Conservation (phyloP, 2,888 invertebrate genomes). For the Limnephilus auricula region DNA sequence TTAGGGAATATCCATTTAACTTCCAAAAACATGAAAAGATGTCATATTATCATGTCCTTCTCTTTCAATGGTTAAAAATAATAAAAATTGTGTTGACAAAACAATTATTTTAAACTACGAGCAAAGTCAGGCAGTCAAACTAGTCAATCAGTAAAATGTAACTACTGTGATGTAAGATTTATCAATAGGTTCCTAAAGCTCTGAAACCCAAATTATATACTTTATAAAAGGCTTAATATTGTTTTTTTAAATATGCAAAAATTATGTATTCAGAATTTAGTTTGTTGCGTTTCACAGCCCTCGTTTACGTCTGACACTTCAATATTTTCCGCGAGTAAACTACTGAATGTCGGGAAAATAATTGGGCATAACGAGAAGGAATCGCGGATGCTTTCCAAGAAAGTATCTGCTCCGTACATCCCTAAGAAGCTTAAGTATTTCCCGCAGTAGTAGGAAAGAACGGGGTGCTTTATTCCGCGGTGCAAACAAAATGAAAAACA, state of each 20-base stretch:
- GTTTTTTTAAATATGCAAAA: not conserved
- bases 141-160: not conserved
- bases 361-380: slow-evolving; percentile 63
- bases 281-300: not conserved
- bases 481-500: slow-evolving; percentile 59
- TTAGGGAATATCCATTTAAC: too few species aligned
- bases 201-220: not conserved
- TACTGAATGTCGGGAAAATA: slow-evolving; percentile 52
- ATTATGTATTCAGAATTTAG: not conserved
- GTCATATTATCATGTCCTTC: too few species aligned
- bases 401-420: slow-evolving; percentile 48
- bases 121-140: not conserved
- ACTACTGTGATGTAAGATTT: not conserved
- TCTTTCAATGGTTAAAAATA: too few species aligned
- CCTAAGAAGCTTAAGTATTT: slow-evolving; percentile 61
- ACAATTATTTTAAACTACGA: not conserved
- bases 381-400: slow-evolving; percentile 56
- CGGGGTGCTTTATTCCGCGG: slow-evolving; percentile 59
- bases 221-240: not conserved
- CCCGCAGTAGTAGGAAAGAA: slow-evolving; percentile 53
- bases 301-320: slow-evolving; percentile 12
- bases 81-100: too few species aligned
- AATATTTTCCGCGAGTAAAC: slow-evolving; percentile 22
- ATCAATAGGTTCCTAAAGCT: not conserved
- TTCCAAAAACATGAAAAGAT: too few species aligned